Conservation (phyloP, 2,888 invertebrate genomes). For the Linnaemya vulpina region DNA sequence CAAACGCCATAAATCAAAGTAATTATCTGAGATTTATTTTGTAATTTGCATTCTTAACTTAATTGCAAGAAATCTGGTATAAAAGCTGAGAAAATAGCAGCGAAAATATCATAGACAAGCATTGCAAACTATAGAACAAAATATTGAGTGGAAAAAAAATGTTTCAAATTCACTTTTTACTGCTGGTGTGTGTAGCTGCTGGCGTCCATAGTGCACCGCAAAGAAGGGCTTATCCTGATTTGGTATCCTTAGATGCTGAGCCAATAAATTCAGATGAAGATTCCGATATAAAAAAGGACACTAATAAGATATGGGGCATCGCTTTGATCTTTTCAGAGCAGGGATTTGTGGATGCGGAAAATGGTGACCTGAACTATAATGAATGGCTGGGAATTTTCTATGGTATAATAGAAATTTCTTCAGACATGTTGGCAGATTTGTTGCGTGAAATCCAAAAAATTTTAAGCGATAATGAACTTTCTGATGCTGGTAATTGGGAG, state of each 20-base stretch:
- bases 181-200: neutral
- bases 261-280: neutral
- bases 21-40: neutral
- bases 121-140: neutral
- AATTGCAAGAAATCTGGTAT: neutral
- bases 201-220: neutral
- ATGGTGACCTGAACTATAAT: neutral
- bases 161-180: neutral
- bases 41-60: slow-evolving; percentile 19
- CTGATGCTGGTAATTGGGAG: neutral
- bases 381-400: neutral
- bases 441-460: neutral
- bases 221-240: neutral
- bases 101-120: slow-evolving; percentile 12
- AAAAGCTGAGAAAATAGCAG: neutral
- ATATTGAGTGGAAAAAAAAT: neutral
- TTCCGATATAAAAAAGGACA: neutral
- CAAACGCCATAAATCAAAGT: slow-evolving; percentile 5
- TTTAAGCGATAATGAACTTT: neutral
- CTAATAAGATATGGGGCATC: neutral
- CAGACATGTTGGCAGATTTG: neutral
- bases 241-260: neutral
- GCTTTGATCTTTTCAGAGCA: neutral
- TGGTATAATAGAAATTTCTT: neutral
- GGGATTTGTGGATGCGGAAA: neutral